Evolutionary conservation across 2,113 vertebrate species (phyloP), one percentile per base, ranked within the genome.

Genomic region (Rana temporaria): DNA sequence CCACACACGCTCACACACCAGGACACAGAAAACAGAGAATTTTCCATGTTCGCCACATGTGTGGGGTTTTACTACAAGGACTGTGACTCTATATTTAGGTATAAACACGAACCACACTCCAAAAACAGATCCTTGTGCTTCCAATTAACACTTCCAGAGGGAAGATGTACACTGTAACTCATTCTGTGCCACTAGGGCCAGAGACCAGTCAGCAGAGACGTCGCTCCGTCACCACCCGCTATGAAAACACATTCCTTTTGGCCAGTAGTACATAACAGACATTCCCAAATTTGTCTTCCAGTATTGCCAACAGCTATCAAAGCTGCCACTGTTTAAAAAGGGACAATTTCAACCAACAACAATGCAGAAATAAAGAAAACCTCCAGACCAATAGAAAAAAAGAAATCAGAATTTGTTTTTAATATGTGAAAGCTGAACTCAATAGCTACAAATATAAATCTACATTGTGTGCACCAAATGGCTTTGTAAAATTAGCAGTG

Each of bases 41-140:
- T 79, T 79, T 79, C 77, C 77, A 79, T 79, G 77, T 79, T 59
- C 65, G 38, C 77, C 77, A 59, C 77, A 79, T 79, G 77, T 59
- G 77, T 79, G 77, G 30, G 52, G 77, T 79, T 79, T 79, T 79
- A 79, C 77, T 79, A 79, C 77, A 79, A 79, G 77, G 77, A 59
- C 77, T 79, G 77, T 18, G 77, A 79, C 77, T 79, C 77, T 79
- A 79, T 79, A 79, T 79, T 79, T 79, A 79, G 77, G 77, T 79
- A 79, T 79, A 79, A 79, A 79, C 77, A 79, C 59, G 30, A 66
- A 79, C 77, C 66, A 59, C 65, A 69, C 65, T 79, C 77, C 65
- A 79, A 79, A 79, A 79, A 69, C 77, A 79, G 77, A 68, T 69
- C 77, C 32, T 19, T 79, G 64, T 79, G 77, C 77, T 68, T 79